phyloP scores from a whole-genome alignment of 92 coral and sea anemone genomes.

The Porites rus region DNA sequence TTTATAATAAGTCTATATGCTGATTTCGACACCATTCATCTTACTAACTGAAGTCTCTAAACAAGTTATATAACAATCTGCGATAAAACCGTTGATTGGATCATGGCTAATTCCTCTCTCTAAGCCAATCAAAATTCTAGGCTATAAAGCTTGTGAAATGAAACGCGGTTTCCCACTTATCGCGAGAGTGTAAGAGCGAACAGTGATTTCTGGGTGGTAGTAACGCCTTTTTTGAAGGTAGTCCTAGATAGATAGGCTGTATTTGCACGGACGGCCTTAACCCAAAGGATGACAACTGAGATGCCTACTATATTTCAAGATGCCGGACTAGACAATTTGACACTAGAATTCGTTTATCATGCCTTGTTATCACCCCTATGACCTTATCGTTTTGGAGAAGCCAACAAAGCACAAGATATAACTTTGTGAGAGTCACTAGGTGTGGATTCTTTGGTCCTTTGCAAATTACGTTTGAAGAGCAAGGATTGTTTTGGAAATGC shows the following conservation, averaged over 20 bases:
- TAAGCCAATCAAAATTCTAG: conserved; percentile 78
- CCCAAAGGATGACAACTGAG: not conserved
- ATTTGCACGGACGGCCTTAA: not conserved
- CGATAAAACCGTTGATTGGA: conserved; percentile 83
- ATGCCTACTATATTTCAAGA: conserved; percentile 17
- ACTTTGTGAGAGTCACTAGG: not conserved
- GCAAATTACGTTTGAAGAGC: no score
- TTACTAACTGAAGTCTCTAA: conserved; percentile 49
- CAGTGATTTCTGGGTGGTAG: conserved; percentile 32
- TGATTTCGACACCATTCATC: conserved; percentile 48
- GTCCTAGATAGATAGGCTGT: not conserved
- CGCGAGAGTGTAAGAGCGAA: conserved; percentile 8
- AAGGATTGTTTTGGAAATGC: no score
- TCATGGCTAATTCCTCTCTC: conserved; percentile 65
- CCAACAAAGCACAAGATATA: conserved; percentile 31
- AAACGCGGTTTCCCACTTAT: conserved; percentile 3
- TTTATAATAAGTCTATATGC: conserved; percentile 4
- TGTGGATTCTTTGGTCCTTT: no score
- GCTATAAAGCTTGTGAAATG: conserved; percentile 19
- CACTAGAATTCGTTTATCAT: conserved; percentile 37
- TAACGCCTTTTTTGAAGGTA: not conserved
- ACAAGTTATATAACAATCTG: conserved; percentile 81
- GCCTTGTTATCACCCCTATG: conserved; percentile 23
- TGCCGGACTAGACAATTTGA: conserved; percentile 45
- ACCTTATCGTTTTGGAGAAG: conserved; percentile 19